Percentiles rank a stretch among this genome's conserved stretches.
Evolutionary conservation across 1,140 invertebrate genomes (phyloP).

Genomic region (Sogatella furcifera): DNA sequence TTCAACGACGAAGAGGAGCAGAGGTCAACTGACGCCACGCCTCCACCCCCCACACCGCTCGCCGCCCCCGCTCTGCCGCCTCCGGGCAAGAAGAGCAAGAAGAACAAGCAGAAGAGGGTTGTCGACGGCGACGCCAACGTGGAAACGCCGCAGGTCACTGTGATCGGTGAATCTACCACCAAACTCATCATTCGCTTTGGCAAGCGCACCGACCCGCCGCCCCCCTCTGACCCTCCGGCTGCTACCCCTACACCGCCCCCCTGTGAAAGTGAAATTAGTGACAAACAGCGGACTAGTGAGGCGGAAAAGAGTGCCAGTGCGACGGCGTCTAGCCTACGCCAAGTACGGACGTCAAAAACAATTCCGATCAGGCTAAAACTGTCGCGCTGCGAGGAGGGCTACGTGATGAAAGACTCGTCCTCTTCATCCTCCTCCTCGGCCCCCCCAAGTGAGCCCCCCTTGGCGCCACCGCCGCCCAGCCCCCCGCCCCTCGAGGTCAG

Average conservation of each 20-base stretch:
- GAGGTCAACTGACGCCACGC: conserved; percentile 17
- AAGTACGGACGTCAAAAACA: conserved; percentile 51
- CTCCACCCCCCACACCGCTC: conserved; percentile 26
- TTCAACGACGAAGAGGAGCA: conserved; percentile 53
- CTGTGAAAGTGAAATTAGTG: neutral
- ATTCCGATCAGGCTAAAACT: conserved; percentile 73
- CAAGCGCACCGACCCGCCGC: conserved; percentile 30
- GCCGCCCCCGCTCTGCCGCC: neutral
- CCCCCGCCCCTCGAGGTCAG: conserved; percentile 64
- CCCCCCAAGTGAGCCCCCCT: conserved; percentile 1
- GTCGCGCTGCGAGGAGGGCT: conserved; percentile 61
- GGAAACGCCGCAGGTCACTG: conserved; percentile 24
- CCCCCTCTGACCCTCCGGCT: conserved; percentile 21
- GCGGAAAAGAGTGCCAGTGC: no score
- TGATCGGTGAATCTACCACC: conserved; percentile 41
- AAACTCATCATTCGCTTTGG: conserved; percentile 56
- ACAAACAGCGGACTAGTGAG: conserved; percentile 17
- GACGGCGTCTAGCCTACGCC: conserved; percentile 35
- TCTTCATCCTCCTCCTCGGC: neutral
- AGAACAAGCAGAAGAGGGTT: conserved; percentile 18
- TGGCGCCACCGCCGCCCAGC: conserved; percentile 21
- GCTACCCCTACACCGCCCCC: neutral
- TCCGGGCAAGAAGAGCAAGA: conserved; percentile 28
- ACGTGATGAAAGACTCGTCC: conserved; percentile 35
- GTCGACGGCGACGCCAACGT: conserved; percentile 10